These are phyloP conservation scores for Miichthys miiuy DNA, from an alignment of 2,797 vertebrate species.

Conservation along the genomic window DNA sequence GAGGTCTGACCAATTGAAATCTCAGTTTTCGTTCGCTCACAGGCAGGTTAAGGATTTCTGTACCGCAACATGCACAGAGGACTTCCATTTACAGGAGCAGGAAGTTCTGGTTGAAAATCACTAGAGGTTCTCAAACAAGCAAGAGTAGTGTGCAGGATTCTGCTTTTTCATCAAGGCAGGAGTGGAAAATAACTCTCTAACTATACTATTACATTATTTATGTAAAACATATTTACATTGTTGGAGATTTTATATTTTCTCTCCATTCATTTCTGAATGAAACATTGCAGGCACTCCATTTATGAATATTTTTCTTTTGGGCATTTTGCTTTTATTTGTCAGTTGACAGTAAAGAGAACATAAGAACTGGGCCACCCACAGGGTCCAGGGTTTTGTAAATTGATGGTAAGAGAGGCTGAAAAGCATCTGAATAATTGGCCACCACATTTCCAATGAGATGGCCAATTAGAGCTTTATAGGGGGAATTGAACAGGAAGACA, in stretches of 20 bases:
- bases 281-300: background rate
- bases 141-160: background rate
- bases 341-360: background rate
- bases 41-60: constrained; percentile 50
- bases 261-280: too few relatives aligned
- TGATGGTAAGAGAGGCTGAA: too few relatives aligned
- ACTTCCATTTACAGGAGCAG: constrained; percentile 27
- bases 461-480: background rate
- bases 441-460: background rate
- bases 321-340: background rate
- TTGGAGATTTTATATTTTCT: background rate
- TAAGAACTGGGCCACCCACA: background rate
- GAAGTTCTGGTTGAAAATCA: constrained; percentile 23
- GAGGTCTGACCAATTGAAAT: constrained; percentile 61
- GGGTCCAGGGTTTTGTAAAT: too few relatives aligned
- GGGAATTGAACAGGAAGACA: accelerated
- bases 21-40: constrained; percentile 46
- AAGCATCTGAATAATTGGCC: background rate
- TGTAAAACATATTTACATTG: background rate
- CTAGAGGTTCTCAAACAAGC: constrained; percentile 18
- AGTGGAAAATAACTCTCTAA: constrained; percentile 1
- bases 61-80: constrained; percentile 21
- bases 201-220: background rate
- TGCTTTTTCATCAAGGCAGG: constrained; percentile 4
- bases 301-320: background rate